These are phyloP conservation scores for Typhlomys cinereus DNA, from an alignment of 2,113 vertebrate genomes.

Conservation along the genomic window DNA sequence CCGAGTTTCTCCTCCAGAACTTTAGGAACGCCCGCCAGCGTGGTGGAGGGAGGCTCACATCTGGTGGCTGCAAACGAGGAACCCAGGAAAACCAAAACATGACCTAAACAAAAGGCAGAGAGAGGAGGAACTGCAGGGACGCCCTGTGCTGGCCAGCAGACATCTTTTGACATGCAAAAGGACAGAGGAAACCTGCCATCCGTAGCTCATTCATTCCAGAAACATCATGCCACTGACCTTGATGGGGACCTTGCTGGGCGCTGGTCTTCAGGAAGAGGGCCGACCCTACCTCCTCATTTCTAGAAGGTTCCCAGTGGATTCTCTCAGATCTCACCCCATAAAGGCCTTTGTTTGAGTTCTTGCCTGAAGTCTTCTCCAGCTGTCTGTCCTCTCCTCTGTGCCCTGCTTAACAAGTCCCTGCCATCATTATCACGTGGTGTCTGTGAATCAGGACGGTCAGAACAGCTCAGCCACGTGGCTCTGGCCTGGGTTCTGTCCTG, in stretches of 20 bases:
- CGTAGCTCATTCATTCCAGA: slow-evolving; percentile 3
- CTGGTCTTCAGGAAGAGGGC: neutral
- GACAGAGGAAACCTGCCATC: slow-evolving; percentile 8
- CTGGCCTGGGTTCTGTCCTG: neutral
- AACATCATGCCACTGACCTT: neutral
- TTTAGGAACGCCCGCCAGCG: slow-evolving; percentile 37
- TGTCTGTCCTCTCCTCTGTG: neutral
- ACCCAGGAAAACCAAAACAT: slow-evolving; percentile 60
- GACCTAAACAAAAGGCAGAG: slow-evolving; percentile 52
- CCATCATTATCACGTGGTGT: neutral
- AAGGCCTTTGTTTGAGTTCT: neutral
- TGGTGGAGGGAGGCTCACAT: slow-evolving; percentile 57
- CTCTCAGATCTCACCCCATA: neutral
- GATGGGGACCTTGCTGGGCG: neutral
- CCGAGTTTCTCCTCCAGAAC: slow-evolving; percentile 22
- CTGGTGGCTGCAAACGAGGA: slow-evolving; percentile 69
- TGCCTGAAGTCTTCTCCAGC: neutral
- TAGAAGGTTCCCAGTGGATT: neutral
- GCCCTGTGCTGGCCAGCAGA: neutral
- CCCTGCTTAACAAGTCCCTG: neutral
- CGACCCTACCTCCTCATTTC: neutral
- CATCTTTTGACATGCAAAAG: neutral
- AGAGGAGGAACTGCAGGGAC: neutral
- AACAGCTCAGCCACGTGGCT: neutral
- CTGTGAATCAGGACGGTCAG: neutral